Percentiles rank a stretch among this genome's conserved stretches.
phyloP scores from a whole-genome alignment of 2,113 vertebrate species.

The Corydoras sp. region DNA sequence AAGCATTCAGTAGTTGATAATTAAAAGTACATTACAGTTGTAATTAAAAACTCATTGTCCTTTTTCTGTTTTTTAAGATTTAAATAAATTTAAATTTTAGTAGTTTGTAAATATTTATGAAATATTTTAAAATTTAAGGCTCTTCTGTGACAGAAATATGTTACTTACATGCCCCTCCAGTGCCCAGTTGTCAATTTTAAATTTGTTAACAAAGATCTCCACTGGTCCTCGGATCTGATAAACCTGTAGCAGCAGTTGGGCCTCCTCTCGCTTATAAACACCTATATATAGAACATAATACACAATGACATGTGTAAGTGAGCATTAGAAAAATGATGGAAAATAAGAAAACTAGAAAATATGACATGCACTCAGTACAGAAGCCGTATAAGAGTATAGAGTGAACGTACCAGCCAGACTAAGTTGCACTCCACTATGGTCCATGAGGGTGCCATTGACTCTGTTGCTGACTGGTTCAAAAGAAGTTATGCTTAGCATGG shows the following conservation, averaged over 20 bases:
- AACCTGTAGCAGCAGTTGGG: slow-evolving; percentile 90
- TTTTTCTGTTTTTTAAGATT: neutral
- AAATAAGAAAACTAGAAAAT: neutral
- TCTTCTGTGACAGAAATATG: neutral
- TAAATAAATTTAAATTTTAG: neutral
- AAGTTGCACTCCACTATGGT: slow-evolving; percentile 91
- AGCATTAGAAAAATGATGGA: neutral
- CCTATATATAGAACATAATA: slow-evolving; percentile 60
- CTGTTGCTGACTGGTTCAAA: slow-evolving; percentile 80
- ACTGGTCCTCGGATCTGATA: slow-evolving; percentile 85
- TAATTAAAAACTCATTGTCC: too few relatives aligned
- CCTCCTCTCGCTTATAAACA: slow-evolving; percentile 85
- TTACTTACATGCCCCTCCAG: slow-evolving; percentile 90
- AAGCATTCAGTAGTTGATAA: too few relatives aligned
- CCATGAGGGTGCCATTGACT: slow-evolving; percentile 88
- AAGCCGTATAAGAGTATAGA: too few relatives aligned
- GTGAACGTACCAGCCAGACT: slow-evolving; percentile 76
- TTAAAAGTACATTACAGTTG: too few relatives aligned
- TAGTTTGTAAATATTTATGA: neutral
- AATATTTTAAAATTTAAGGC: neutral
- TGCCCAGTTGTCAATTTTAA: slow-evolving; percentile 92
- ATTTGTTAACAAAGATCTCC: slow-evolving; percentile 91
- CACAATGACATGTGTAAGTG: neutral
- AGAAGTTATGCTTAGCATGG: slow-evolving; percentile 88
- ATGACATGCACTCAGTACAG: neutral